phyloP scores from a whole-genome alignment of 2,113 vertebrate genomes.

The Manacus vitellinus region DNA sequence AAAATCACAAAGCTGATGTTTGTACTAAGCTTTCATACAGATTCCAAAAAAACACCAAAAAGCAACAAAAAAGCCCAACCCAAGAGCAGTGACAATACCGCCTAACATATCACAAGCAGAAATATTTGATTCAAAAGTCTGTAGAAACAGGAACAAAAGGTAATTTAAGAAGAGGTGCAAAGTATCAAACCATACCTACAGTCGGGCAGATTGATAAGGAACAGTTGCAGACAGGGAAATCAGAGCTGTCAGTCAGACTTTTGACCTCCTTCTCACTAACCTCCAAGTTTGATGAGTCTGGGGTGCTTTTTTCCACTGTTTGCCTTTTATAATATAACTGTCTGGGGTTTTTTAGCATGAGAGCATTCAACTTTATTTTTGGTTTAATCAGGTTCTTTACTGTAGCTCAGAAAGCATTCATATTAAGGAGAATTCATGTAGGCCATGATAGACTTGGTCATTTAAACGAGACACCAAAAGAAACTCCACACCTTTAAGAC shows the following conservation, averaged over 20 bases:
- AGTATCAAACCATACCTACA: not conserved
- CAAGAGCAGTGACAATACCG: not conserved
- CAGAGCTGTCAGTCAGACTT: not conserved
- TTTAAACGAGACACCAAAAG: not conserved
- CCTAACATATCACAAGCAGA: not conserved
- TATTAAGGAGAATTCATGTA: not conserved
- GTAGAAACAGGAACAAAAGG: conserved; percentile 5
- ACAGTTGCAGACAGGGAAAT: not conserved
- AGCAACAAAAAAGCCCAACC: not conserved
- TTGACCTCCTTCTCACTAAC: not conserved
- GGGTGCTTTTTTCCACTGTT: not conserved
- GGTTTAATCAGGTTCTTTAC: not conserved
- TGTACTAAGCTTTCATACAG: not conserved
- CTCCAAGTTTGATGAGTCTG: not conserved
- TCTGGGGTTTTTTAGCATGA: not conserved
- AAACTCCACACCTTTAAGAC: not conserved
- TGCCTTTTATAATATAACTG: not conserved
- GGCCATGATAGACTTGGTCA: not conserved
- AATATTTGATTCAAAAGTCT: not conserved
- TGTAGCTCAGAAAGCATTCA: not conserved
- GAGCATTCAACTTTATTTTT: not conserved
- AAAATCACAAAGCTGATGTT: not conserved
- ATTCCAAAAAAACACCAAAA: not conserved
- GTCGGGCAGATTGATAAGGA: not conserved
- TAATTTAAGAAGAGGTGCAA: not conserved